Percentiles rank a stretch among this genome's conserved stretches.
These are phyloP conservation scores for Mormyrus lacerda DNA, from an alignment of 2,113 vertebrate species.

Conservation along the genomic window DNA sequence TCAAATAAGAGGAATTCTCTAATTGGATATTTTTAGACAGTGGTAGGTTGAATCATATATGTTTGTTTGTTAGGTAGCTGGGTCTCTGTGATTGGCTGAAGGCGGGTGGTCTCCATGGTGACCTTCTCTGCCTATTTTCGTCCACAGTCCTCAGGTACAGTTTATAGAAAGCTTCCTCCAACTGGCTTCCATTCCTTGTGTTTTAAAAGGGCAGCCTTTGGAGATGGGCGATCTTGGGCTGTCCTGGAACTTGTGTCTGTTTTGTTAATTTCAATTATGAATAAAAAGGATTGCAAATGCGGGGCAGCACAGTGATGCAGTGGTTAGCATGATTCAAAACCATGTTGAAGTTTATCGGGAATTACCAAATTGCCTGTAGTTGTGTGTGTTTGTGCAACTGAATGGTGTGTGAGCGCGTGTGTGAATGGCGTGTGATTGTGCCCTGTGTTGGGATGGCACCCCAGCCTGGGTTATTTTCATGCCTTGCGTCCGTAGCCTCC, in stretches of 20 bases:
- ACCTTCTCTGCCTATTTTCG: background rate
- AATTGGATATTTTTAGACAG: slow-evolving; percentile 82
- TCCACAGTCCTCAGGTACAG: background rate
- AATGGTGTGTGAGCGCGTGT: no score
- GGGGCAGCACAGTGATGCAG: background rate
- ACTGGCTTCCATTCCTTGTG: background rate
- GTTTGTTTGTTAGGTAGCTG: slow-evolving; percentile 5
- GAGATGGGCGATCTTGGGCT: background rate
- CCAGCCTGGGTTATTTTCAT: no score
- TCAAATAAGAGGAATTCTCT: slow-evolving; percentile 87
- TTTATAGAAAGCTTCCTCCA: background rate
- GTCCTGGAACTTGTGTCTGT: background rate
- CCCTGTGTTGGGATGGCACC: no score
- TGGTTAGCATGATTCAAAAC: no score
- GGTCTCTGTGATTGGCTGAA: background rate
- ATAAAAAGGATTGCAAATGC: background rate
- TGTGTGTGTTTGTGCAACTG: no score
- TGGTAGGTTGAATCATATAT: slow-evolving; percentile 72
- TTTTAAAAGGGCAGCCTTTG: background rate
- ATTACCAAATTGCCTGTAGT: no score
- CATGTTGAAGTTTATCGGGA: no score
- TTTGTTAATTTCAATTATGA: background rate
- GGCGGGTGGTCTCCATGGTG: background rate
- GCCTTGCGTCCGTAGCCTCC: no score
- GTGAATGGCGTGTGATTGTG: no score